Percentiles rank a stretch among this genome's conserved stretches.
Conservation (phyloP, 2,113 vertebrate species). For the Triplophysa tibetana region DNA sequence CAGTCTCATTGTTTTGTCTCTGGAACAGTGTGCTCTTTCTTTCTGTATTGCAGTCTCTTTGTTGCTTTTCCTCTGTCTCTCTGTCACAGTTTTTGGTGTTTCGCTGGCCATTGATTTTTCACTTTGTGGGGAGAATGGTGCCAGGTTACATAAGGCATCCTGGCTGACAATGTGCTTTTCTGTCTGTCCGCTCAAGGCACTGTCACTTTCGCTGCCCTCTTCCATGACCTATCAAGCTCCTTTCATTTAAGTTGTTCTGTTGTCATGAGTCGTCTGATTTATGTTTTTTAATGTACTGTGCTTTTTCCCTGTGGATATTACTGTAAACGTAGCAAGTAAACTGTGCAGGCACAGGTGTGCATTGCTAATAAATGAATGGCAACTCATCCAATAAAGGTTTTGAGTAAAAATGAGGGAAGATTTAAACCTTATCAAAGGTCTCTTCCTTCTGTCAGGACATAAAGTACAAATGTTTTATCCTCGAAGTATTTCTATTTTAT, state of each 20-base stretch:
- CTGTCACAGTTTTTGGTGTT: slow-evolving; percentile 1
- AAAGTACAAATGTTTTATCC: no score
- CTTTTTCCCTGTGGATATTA: not conserved
- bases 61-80: slow-evolving; percentile 16
- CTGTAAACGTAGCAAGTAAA: no score
- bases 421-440: no score
- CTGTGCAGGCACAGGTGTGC: no score
- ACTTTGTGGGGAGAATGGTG: slow-evolving; percentile 25
- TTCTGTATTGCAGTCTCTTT: slow-evolving; percentile 6
- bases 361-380: no score
- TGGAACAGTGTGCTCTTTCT: slow-evolving; percentile 18
- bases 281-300: not conserved
- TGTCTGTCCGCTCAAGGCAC: slow-evolving; percentile 40
- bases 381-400: no score
- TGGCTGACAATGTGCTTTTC: slow-evolving; percentile 49
- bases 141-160: slow-evolving; percentile 49
- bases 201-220: slow-evolving; percentile 31
- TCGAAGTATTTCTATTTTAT: no score
- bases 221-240: slow-evolving; percentile 6
- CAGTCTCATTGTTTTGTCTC: not conserved
- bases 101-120: slow-evolving; percentile 26
- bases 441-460: no score
- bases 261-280: not conserved
- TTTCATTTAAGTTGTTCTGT: slow-evolving; percentile 1
- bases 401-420: no score